Base-by-base conservation (phyloP, 2,797 vertebrate genomes). In the Hapalemur alaotrensis region DNA sequence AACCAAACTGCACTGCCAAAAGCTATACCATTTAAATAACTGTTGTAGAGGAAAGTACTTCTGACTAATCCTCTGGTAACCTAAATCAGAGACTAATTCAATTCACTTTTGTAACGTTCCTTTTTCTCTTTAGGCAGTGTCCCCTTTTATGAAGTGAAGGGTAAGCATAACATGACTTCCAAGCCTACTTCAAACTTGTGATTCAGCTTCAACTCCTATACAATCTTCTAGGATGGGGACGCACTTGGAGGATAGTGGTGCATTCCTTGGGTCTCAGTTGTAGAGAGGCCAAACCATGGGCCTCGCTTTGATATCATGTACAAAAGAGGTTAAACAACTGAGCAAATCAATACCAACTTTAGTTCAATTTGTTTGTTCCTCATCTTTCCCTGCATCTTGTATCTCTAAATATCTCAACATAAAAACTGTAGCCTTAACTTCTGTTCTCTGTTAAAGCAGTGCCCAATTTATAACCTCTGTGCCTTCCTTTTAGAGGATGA, bases 1-100 rank as follows among this genome's bases (percentile, higher is more conserved):
- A 94, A 94, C 35, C 57, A 43, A 90, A 88, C 8, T 9, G 14
- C 2, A 35, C 30, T 79, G 54, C 35, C 69, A 61, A 93, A 89
- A 93, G 41, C 38, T 67, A 67, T 84, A n/a, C 18, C 65, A 70
- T 70, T 73, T 72, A 92, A 79, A 65, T 85, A 90, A 86, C 14
- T 89, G 9, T 18, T 38, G 9, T 48, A 93, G 54, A 61, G 78
- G 14, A 86, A 89, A 93, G 7, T 41, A 78, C 11, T 43, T 95
- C 38, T 38, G 48, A 79, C 32, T 83, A 70, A 92, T 63, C 46
- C 30, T 30, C 59, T 92, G 35, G 14, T 69, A 76, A 88, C 22
- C 32, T 84, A 92, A 95, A 85, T 78, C 86, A 78, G 54, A 95
- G 57, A 91, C 63, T 28, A 78, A 78, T 72, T 70, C 35, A 72